These are phyloP conservation scores for Melanophora roralis DNA, from an alignment of 2,888 invertebrate genomes.

Conservation along the genomic window DNA sequence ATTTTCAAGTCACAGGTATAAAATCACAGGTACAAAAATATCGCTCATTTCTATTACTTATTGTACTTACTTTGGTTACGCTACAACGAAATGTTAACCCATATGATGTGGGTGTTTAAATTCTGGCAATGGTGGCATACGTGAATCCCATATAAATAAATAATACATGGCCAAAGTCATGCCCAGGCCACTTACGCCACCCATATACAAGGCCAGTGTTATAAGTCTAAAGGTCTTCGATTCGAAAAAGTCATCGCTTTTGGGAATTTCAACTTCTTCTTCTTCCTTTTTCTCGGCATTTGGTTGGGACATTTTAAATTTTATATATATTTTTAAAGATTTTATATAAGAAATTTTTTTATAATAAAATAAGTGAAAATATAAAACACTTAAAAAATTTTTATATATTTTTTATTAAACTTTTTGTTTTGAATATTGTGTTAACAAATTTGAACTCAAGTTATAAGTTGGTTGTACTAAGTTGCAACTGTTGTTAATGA, in stretches of 20 bases:
- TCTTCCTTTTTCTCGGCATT: conserved; percentile 67
- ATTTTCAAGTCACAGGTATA: no score
- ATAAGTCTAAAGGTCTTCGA: conserved; percentile 73
- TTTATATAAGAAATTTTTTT: neutral
- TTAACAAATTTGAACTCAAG: conserved; percentile 27
- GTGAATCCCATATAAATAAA: conserved; percentile 75
- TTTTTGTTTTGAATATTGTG: neutral
- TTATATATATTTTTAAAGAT: neutral
- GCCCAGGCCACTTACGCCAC: conserved; percentile 74
- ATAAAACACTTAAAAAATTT: neutral
- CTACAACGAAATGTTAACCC: conserved; percentile 69
- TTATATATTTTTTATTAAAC: neutral
- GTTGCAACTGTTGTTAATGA: conserved; percentile 47
- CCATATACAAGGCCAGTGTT: conserved; percentile 72
- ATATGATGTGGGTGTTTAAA: conserved; percentile 74
- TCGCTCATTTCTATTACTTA: no score
- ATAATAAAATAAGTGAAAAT: no score
- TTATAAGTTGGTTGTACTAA: conserved; percentile 43
- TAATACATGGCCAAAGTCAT: conserved; percentile 74
- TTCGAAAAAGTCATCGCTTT: conserved; percentile 72
- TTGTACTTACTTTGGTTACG: conserved; percentile 16
- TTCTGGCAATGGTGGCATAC: conserved; percentile 74
- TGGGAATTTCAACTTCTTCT: conserved; percentile 70
- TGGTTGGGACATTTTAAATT: conserved; percentile 58
- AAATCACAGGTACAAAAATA: no score